These are phyloP conservation scores for Psittacara wagleri DNA, from an alignment of 2,113 vertebrate species.

Conservation along the genomic window DNA sequence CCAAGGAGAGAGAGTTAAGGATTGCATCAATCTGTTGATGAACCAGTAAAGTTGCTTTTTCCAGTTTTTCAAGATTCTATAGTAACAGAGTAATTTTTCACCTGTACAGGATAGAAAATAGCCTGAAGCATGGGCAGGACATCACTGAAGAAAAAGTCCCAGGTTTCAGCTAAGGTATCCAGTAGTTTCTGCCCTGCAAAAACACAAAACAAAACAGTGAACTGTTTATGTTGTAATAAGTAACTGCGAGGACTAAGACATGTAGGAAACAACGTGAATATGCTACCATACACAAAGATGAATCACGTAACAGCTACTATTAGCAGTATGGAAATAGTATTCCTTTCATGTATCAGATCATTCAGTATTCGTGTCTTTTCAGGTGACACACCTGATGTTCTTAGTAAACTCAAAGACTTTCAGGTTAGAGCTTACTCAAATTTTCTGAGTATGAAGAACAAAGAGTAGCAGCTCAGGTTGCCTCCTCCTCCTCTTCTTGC, in stretches of 20 bases:
- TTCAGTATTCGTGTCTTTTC: neutral
- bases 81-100: conserved; percentile 51
- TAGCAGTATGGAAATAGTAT: neutral
- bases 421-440: neutral
- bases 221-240: neutral
- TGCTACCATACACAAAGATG: neutral
- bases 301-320: neutral
- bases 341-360: neutral
- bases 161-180: conserved; percentile 94
- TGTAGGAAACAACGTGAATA: neutral
- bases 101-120: conserved; percentile 98
- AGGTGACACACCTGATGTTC: neutral
- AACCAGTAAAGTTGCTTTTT: neutral
- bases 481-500: neutral
- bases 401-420: neutral
- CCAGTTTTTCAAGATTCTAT: conserved; percentile 37
- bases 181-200: conserved; percentile 93
- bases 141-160: conserved; percentile 98
- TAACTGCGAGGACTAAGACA: neutral
- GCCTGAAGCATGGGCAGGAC: conserved; percentile 95
- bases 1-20: neutral
- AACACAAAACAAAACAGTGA: conserved; percentile 22
- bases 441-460: neutral
- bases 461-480: neutral
- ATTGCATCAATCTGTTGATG: neutral